These are phyloP conservation scores for Eupithecia abbreviata DNA, from an alignment of 2,888 invertebrate species.

Conservation along the genomic window DNA sequence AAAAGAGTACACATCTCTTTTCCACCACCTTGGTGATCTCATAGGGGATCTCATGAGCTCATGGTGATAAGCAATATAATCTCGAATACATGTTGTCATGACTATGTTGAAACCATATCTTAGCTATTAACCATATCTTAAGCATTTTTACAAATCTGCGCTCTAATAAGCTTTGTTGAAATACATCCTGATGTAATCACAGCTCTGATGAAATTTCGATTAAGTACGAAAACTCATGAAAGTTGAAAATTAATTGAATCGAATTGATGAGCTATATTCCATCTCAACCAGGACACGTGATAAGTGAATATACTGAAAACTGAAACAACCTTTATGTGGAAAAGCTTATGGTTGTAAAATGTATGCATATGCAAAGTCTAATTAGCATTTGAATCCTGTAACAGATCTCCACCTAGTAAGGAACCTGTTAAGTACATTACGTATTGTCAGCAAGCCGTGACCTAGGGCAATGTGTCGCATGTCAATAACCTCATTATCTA, in stretches of 20 bases:
- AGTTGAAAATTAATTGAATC: not conserved
- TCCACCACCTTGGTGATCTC: no score
- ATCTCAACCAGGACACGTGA: not conserved
- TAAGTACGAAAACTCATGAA: not conserved
- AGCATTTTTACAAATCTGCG: not conserved
- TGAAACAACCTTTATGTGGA: not conserved
- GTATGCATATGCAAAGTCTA: not conserved
- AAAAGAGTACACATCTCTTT: no score
- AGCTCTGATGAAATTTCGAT: not conserved
- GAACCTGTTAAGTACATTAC: not conserved
- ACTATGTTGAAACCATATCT: not conserved
- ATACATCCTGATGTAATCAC: not conserved
- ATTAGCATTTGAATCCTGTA: conserved; percentile 1
- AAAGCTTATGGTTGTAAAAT: not conserved
- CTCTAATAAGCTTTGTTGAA: not conserved
- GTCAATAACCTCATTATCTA: not conserved
- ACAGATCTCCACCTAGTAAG: not conserved
- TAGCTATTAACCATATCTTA: no score
- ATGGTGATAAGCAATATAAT: not conserved
- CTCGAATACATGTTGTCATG: not conserved
- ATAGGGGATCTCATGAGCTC: no score
- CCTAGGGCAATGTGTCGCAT: conserved; percentile 2
- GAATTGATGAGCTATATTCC: not conserved
- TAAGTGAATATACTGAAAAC: not conserved
- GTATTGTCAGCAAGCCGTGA: conserved; percentile 1